Evolutionary conservation across 2,113 vertebrate genomes (phyloP).

Genomic region (Apteryx mantelli): DNA sequence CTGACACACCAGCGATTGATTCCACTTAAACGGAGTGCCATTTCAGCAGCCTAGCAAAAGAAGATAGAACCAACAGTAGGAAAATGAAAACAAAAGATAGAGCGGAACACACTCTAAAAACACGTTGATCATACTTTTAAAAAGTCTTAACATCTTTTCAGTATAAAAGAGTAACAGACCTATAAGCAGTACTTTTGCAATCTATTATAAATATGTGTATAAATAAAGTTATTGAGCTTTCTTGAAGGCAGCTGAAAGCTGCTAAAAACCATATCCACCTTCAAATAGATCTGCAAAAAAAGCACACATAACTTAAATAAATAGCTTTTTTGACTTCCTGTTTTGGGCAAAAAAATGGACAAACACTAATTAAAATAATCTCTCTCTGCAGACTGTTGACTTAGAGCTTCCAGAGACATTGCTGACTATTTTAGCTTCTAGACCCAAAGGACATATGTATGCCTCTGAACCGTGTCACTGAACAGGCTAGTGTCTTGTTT

Average conservation of each 20-base stretch:
- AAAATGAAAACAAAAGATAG: not conserved
- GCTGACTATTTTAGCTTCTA: constrained; percentile 24
- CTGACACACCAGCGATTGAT: constrained; percentile 98
- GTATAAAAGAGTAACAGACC: not conserved
- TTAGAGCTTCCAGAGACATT: not conserved
- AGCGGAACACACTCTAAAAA: not conserved
- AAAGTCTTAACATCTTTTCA: not conserved
- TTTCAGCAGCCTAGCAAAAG: constrained; percentile 91
- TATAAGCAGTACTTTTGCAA: not conserved
- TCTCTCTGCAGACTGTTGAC: not conserved
- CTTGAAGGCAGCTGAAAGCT: not conserved
- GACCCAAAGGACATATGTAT: constrained; percentile 8
- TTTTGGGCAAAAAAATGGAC: not conserved
- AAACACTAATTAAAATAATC: constrained; percentile 6
- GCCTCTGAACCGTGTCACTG: constrained; percentile 8
- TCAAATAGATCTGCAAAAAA: not conserved
- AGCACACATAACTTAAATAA: not conserved
- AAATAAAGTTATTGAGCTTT: not conserved
- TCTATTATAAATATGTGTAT: not conserved
- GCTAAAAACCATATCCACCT: not conserved
- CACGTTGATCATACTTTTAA: fast-evolving
- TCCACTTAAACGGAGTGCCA: constrained; percentile 93
- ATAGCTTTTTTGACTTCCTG: not conserved
- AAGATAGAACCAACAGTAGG: not conserved
- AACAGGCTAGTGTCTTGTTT: constrained; percentile 4